These are phyloP conservation scores for Pygoscelis adeliae DNA, from an alignment of 2,113 vertebrate genomes.

Conservation along the genomic window DNA sequence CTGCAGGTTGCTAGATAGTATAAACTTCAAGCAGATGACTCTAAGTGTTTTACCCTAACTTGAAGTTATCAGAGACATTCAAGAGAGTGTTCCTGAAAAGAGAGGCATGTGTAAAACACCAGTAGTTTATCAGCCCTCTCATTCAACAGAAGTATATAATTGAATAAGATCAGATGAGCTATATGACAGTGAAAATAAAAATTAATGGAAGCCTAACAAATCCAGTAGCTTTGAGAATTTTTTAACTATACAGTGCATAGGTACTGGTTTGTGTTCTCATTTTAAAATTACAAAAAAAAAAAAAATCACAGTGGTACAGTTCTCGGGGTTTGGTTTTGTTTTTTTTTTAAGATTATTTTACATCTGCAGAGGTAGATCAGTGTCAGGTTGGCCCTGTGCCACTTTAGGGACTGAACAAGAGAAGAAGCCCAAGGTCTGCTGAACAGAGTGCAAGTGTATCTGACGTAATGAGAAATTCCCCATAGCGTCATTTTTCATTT, in stretches of 20 bases:
- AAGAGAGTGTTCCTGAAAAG: neutral
- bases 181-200: neutral
- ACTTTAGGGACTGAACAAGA: neutral
- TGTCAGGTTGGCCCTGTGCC: neutral
- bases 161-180: neutral
- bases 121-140: neutral
- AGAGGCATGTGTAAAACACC: neutral
- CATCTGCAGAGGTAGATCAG: neutral
- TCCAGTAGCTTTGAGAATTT: neutral
- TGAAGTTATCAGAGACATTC: neutral
- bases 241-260: accelerated
- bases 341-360: neutral
- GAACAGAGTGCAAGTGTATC: neutral
- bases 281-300: neutral
- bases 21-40: neutral
- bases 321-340: neutral
- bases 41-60: neutral
- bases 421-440: neutral
- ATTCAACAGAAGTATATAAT: neutral
- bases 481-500: neutral
- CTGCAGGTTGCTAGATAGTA: neutral
- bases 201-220: neutral
- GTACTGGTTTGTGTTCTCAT: neutral
- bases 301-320: neutral
- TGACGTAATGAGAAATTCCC: neutral